Evolutionary conservation across 2,113 vertebrate genomes (phyloP), one percentile per base, ranked within the genome.

Genomic region (Nothobranchius furzeri): DNA sequence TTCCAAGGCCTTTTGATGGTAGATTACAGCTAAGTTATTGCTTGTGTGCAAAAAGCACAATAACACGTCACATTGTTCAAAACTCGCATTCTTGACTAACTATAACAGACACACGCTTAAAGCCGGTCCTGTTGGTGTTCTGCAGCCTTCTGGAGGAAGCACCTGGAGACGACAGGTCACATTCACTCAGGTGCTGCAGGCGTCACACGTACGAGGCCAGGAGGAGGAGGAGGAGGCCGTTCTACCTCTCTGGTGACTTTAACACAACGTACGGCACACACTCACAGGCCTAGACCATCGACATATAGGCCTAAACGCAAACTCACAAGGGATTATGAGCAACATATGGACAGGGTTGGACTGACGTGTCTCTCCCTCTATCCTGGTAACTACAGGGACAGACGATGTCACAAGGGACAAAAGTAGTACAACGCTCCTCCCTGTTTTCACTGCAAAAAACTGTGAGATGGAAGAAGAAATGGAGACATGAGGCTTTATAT

Each of bases 401-500:
- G 60, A 68, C 71, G 59, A 79, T 75, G 85, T 50, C 82, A 81
- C 79, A 59, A 57, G 86, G 78, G 88, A 89, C 88, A 88, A 87
- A 76, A 83, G 80, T 78, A 70, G 73, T 78, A 83, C 79, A 79
- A 17, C 73, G 69, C 68, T 61, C 75, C 79, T 88, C 88, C 87
- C 85, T 88, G 82, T 89, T 88, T 85, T 78, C 78, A 86, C 82
- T 30, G 3, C 30, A 77, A 68, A 76, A 58, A 71, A 81, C 65
- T 76, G 77, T 72, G 50, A 66, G 67, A 6, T 40, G 67, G 35
- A 50, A 12, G 56, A 30, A 68, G 20, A 79, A 61, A 69, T 25
- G 40, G 7, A 48, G 55, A 78, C 64, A 68, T 36, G 15, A 58
- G 17, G 6, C 3, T n/a, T 10, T 9, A 11, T 59, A 52, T 76